A percentile compares a stretch with the other conserved stretches of the same genome.
phyloP scores from a whole-genome alignment of 2,113 vertebrate genomes.

The Mormyrus iriodes region DNA sequence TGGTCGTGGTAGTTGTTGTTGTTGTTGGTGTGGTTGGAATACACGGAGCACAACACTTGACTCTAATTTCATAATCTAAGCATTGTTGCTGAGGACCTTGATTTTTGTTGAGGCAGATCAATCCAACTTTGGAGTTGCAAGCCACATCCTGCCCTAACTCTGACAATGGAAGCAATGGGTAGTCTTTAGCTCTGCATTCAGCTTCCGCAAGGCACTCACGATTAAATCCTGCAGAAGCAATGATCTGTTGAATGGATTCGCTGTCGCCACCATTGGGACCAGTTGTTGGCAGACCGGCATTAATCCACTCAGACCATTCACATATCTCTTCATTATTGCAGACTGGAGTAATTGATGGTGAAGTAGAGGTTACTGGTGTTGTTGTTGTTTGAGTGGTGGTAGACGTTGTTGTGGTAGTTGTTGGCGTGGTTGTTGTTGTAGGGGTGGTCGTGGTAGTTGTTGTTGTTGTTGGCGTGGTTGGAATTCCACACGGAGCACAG shows the following conservation, averaged over 20 bases:
- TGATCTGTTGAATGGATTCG: constrained; percentile 24
- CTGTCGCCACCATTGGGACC: constrained; percentile 29
- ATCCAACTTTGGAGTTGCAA: constrained; percentile 24
- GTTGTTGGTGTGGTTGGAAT: background rate
- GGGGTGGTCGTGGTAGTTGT: background rate
- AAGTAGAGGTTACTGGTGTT: background rate
- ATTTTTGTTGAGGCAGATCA: constrained; percentile 47
- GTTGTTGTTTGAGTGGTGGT: background rate
- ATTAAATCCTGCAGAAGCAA: background rate
- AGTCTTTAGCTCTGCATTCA: constrained; percentile 33
- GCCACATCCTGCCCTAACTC: constrained; percentile 38
- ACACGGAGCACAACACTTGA: constrained; percentile 34
- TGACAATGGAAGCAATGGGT: background rate
- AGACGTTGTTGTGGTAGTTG: background rate
- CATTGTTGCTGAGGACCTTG: constrained; percentile 42
- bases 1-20: background rate
- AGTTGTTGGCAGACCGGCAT: constrained; percentile 14
- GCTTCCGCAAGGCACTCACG: constrained; percentile 10
- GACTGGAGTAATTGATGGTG: background rate
- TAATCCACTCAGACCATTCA: constrained; percentile 26
- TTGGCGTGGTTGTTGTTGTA: background rate
- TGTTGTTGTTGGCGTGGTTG: background rate
- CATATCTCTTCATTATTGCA: constrained; percentile 18
- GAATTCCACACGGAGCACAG: constrained; percentile 18
- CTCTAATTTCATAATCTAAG: constrained; percentile 37